phyloP scores from a whole-genome alignment of 2,113 vertebrate genomes.

The Elanus axillaris region DNA sequence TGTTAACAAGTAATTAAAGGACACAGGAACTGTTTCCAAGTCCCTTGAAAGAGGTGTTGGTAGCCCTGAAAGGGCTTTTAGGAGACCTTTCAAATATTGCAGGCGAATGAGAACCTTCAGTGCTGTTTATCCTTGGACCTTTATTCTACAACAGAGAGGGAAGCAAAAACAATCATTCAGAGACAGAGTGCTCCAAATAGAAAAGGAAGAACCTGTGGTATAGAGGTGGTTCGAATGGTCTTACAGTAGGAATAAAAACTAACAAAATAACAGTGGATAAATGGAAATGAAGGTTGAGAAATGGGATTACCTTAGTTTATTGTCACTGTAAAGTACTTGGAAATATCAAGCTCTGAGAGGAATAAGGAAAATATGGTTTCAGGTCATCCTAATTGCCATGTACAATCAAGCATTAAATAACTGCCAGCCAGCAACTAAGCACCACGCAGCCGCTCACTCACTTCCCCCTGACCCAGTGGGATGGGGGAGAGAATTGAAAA shows the following conservation, averaged over 20 bases:
- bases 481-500: too few relatives aligned
- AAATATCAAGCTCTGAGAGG: not conserved
- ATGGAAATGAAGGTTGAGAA: not conserved
- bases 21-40: not conserved
- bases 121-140: not conserved
- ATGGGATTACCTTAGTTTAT: not conserved
- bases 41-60: not conserved
- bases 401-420: not conserved
- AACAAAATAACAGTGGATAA: not conserved
- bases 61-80: not conserved
- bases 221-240: not conserved
- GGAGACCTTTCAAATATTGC: not conserved
- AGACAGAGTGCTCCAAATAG: not conserved
- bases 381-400: not conserved
- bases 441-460: too few relatives aligned
- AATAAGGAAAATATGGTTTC: not conserved
- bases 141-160: not conserved
- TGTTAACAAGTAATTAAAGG: conserved; percentile 27
- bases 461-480: too few relatives aligned
- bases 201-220: not conserved
- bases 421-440: too few relatives aligned
- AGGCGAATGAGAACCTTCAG: not conserved
- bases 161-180: not conserved
- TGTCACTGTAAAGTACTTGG: not conserved
- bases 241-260: not conserved